A percentile compares a stretch with the other conserved stretches of the same genome.
phyloP scores from a whole-genome alignment of 2,888 invertebrate species.

The Chrysotoxum bicinctum region DNA sequence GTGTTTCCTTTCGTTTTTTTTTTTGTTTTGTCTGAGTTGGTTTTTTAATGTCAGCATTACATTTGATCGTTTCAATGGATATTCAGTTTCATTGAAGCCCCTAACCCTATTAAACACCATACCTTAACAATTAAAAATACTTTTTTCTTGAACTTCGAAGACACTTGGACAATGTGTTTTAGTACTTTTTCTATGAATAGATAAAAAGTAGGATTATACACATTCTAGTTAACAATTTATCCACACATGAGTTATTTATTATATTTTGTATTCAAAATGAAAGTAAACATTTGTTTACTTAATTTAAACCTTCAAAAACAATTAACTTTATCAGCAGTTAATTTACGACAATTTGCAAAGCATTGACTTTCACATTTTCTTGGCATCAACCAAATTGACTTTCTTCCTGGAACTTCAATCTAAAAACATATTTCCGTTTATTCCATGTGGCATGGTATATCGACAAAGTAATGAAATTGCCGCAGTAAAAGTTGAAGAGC shows the following conservation, averaged over 20 bases:
- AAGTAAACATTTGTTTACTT: neutral
- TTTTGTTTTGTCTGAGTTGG: too few relatives aligned
- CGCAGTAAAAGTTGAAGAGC: conserved; percentile 28
- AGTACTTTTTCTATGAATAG: too few relatives aligned
- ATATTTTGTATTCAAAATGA: neutral
- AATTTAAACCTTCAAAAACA: conserved; percentile 1
- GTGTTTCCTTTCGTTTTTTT: too few relatives aligned
- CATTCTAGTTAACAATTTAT: neutral
- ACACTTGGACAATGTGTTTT: too few relatives aligned
- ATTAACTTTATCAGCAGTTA: neutral
- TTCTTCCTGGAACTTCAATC: conserved; percentile 49
- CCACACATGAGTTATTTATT: neutral
- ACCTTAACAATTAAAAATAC: neutral
- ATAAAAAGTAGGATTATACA: neutral
- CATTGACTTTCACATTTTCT: conserved; percentile 45
- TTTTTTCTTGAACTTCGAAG: neutral
- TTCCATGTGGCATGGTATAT: conserved; percentile 3
- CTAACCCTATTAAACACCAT: neutral
- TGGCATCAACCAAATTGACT: conserved; percentile 7
- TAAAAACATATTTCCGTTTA: conserved; percentile 28
- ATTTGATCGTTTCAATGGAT: neutral
- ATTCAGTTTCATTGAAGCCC: neutral
- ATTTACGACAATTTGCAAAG: neutral
- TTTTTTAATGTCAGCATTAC: neutral
- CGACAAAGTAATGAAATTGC: conserved; percentile 21